Conservation (phyloP, 2,888 invertebrate species). For the Platycnemis pennipes region DNA sequence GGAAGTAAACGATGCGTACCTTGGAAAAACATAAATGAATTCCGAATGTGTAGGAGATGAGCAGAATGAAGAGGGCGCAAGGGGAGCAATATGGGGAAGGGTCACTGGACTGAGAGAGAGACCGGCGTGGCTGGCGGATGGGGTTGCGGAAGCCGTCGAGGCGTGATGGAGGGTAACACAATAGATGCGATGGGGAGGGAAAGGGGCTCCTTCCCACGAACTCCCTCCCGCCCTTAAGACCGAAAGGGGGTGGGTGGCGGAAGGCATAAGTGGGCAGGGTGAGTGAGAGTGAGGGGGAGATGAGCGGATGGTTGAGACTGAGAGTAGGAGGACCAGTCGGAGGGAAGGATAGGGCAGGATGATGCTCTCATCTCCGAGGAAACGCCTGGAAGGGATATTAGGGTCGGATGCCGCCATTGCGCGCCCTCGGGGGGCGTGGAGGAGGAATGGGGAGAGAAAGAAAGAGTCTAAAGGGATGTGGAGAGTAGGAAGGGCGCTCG, state of each 20-base stretch:
- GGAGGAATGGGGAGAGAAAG: no score
- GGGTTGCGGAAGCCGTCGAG: not conserved
- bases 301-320: not conserved
- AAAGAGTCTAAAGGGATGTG: no score
- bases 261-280: not conserved
- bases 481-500: not conserved
- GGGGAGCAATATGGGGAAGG: not conserved
- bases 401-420: conserved; percentile 26
- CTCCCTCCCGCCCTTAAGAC: not conserved
- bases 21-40: not conserved
- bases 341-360: not conserved
- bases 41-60: no score
- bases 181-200: conserved; percentile 24
- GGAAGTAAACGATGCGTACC: not conserved
- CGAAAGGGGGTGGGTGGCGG: not conserved
- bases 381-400: conserved; percentile 57
- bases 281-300: not conserved
- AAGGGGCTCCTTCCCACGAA: not conserved
- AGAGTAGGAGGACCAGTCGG: not conserved
- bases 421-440: not conserved
- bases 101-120: not conserved
- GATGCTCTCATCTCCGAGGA: conserved; percentile 22
- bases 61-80: no score
- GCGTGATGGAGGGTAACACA: conserved; percentile 25
- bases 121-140: not conserved